Base-by-base conservation (phyloP, 2,888 invertebrate species). In the Camptogramma bilineatum region DNA sequence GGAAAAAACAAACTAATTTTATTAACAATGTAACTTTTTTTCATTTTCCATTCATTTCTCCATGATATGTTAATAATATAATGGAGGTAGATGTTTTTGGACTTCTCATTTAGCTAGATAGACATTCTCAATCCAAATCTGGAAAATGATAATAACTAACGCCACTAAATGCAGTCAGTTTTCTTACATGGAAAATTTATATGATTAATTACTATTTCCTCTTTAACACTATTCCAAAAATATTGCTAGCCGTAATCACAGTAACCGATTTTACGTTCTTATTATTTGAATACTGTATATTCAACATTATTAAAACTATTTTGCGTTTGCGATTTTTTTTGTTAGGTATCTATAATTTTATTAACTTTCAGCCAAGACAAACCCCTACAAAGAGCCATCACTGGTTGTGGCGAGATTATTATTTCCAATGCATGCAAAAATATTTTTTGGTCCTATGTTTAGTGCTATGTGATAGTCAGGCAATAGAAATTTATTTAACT, bases 181-280 rank as follows among this genome's bases (percentile, higher is more conserved):
- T 55, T 59, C 59, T 46, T 46, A 56, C 5, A 44, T 48, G 47
- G 28, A 60, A 57, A 56, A 58, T 46, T 53, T 53, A 51, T 59
- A 56, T 53, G 28, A 54, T 60, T 52, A 56, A 61, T 48, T 31
- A 52, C 52, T 60, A 61, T 50, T 53, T 58, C 52, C 50, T 46
- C n/a, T 47, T 44, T 56, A 65, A 65, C 61, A 65, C 65, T 65
- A 65, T 58, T 65, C 65, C 57, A 65, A 65, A 65, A 65, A 65
- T 65, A 65, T 65, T 65, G 61, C 61, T 65, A 65, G 51, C 57
- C 50, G 39, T 65, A 62, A 65, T 58, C 58, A 62, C 61, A 62
- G 60, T 65, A 57, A 62, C 57, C 65, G 51, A 62, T 62, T 64
- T 57, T 57, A 60, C 55, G 61, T 51, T 56, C 19, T 56, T 55